phyloP scores from a whole-genome alignment of 2,888 invertebrate genomes.

The Chrysotoxum bicinctum region DNA sequence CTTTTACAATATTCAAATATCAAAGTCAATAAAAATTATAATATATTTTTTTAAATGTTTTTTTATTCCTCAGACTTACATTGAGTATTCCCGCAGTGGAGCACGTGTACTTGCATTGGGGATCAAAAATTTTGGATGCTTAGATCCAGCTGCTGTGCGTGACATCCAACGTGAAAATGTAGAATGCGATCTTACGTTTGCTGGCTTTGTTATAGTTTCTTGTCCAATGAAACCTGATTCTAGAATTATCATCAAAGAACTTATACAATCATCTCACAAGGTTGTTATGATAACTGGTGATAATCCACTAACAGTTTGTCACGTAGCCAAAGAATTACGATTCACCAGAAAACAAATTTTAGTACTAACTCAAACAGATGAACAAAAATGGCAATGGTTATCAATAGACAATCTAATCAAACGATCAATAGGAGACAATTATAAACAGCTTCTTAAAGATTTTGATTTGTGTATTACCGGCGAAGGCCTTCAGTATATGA shows the following conservation, averaged over 20 bases:
- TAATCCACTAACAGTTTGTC: constrained; percentile 99
- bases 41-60: not conserved
- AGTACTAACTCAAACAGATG: constrained; percentile 84
- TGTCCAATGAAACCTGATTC: constrained; percentile 99
- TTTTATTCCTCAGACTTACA: constrained; percentile 84
- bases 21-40: not conserved
- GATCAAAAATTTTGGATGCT: constrained; percentile 90
- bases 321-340: constrained; percentile 96
- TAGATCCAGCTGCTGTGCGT: constrained; percentile 88
- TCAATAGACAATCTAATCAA: constrained; percentile 86
- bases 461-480: constrained; percentile 98
- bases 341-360: constrained; percentile 90
- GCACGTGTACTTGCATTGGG: constrained; percentile 98
- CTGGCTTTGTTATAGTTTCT: constrained; percentile 98
- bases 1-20: not conserved
- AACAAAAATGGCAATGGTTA: constrained; percentile 87
- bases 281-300: constrained; percentile 99
- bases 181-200: constrained; percentile 94
- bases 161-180: no score
- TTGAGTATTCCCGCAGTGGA: constrained; percentile 95
- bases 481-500: constrained; percentile 90
- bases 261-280: constrained; percentile 95
- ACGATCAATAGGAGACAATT: constrained; percentile 76
- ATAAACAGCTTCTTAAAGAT: constrained; percentile 85
- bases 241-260: constrained; percentile 95